A percentile compares a stretch with the other conserved stretches of the same genome.
Conservation (phyloP, 2,888 invertebrate genomes). For the Notodonta ziczac region DNA sequence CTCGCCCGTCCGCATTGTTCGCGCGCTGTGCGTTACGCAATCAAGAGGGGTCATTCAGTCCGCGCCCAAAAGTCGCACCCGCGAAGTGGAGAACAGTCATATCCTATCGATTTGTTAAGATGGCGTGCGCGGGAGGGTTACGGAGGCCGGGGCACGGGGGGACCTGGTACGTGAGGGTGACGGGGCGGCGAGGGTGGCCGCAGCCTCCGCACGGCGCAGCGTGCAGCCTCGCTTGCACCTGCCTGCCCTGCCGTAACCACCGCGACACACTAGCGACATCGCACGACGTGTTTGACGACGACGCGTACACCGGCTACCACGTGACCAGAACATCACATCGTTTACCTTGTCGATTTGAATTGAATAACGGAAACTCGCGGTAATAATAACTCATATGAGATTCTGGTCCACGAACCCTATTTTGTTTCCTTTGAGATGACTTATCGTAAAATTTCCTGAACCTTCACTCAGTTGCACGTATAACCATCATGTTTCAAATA, state of each 20-base stretch:
- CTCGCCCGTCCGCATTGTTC: constrained; percentile 51
- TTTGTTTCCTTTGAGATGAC: too few species aligned
- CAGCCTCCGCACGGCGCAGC: constrained; percentile 77
- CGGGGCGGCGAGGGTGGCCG: constrained; percentile 64
- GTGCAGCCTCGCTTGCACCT: constrained; percentile 81
- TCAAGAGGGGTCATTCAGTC: constrained; percentile 78
- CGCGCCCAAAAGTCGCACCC: constrained; percentile 81
- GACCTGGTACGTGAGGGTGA: constrained; percentile 49
- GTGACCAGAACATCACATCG: constrained; percentile 5
- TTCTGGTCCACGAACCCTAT: too few species aligned
- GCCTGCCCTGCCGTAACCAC: constrained; percentile 67
- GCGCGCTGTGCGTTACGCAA: constrained; percentile 66
- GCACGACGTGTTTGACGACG: constrained; percentile 37
- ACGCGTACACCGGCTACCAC: constrained; percentile 33
- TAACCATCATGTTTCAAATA: not conserved
- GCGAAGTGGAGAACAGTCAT: constrained; percentile 84
- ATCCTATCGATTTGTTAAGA: constrained; percentile 86
- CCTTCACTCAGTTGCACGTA: too few species aligned
- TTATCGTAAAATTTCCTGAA: too few species aligned
- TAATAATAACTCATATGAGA: too few species aligned
- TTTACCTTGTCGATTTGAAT: too few species aligned
- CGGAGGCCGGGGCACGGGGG: constrained; percentile 47
- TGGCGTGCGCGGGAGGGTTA: constrained; percentile 73
- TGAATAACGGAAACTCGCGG: too few species aligned
- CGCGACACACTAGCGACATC: constrained; percentile 68